These are phyloP conservation scores for Saccopteryx leptura DNA, from an alignment of 2,113 vertebrate species.

Conservation along the genomic window DNA sequence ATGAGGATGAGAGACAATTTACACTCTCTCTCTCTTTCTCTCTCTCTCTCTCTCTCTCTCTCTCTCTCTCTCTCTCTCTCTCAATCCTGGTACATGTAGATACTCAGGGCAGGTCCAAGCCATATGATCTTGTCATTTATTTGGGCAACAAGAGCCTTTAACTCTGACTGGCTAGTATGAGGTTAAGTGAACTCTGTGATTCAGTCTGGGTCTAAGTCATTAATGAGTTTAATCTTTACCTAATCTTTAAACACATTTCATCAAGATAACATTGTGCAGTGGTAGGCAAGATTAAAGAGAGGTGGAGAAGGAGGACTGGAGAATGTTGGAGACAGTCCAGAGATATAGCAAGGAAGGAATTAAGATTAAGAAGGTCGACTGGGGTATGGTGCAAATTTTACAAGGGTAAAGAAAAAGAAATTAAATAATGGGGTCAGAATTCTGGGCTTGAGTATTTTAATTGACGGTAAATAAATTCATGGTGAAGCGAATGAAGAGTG, in stretches of 20 bases:
- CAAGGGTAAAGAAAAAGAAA: neutral
- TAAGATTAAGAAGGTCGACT: neutral
- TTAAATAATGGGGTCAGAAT: neutral
- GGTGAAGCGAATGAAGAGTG: neutral
- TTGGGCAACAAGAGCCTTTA: neutral
- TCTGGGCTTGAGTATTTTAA: neutral
- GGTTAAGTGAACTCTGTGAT: neutral
- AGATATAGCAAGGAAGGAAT: neutral
- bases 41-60: too few relatives aligned
- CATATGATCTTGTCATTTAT: neutral
- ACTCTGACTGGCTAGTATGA: neutral
- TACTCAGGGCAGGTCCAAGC: neutral
- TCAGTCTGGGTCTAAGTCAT: neutral
- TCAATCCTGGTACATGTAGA: neutral
- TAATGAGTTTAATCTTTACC: neutral
- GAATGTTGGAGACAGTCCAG: neutral
- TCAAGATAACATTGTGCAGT: neutral
- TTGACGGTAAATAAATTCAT: neutral
- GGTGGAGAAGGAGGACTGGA: neutral
- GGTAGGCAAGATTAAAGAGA: neutral
- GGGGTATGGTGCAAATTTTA: neutral
- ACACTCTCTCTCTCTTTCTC: too few relatives aligned
- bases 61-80: too few relatives aligned
- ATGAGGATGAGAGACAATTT: neutral
- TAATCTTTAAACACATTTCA: constrained; percentile 29